Evolutionary conservation across 2,888 invertebrate genomes (phyloP).

Genomic region (Agrotis segetum): DNA sequence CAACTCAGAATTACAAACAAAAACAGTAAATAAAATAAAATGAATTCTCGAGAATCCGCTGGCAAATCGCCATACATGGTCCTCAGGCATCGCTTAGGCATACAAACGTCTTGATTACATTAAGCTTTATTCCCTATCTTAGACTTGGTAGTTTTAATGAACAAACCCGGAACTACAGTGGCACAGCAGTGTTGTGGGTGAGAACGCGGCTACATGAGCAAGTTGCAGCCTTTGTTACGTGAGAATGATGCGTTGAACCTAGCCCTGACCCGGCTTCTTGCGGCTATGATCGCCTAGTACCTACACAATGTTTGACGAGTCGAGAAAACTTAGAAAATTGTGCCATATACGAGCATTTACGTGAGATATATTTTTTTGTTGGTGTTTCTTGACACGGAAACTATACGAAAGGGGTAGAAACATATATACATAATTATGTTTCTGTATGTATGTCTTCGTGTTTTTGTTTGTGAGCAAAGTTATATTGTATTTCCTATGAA

Average conservation of each 20-base stretch:
- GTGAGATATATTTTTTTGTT: conserved; percentile 42
- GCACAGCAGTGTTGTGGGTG: conserved; percentile 68
- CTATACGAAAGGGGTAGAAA: conserved; percentile 6
- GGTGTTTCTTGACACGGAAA: conserved; percentile 7
- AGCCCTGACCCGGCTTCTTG: conserved; percentile 64
- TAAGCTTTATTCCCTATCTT: conserved; percentile 1
- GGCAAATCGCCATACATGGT: conserved; percentile 6
- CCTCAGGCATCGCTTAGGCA: conserved; percentile 8
- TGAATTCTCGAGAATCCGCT: background rate
- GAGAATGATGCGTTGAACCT: conserved; percentile 72
- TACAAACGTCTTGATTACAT: conserved; percentile 28
- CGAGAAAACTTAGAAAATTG: conserved; percentile 53
- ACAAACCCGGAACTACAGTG: conserved; percentile 72
- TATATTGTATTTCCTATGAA: background rate
- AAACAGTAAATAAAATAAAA: conserved; percentile 8
- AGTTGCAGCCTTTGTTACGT: conserved; percentile 62
- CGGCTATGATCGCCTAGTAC: conserved; percentile 68
- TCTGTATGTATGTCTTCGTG: no score
- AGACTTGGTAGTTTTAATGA: conserved; percentile 31
- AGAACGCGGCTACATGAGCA: conserved; percentile 66
- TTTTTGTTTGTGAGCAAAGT: background rate
- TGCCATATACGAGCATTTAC: conserved; percentile 50
- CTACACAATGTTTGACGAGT: conserved; percentile 16
- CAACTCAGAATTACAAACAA: background rate
- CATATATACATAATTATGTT: no score